A percentile compares a stretch with the other conserved stretches of the same genome.
Evolutionary conservation across 1,140 invertebrate genomes (phyloP).

Genomic region (Halyomorpha halys): DNA sequence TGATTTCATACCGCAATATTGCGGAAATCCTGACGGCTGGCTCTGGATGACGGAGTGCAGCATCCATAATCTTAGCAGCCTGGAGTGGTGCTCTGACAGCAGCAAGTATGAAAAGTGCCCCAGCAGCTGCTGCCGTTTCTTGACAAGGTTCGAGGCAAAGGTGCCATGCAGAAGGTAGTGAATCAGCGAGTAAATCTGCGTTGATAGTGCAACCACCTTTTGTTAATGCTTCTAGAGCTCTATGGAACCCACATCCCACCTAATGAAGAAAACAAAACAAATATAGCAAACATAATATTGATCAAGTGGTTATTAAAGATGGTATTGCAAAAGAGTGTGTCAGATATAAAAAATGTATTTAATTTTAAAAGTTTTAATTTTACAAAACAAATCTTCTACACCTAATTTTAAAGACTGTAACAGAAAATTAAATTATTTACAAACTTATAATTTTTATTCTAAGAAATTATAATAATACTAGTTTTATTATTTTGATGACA

Average conservation of each 20-base stretch:
- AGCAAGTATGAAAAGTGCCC: constrained; percentile 82
- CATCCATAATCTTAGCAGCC: constrained; percentile 77
- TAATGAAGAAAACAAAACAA: constrained; percentile 31
- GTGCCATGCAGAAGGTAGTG: constrained; percentile 88
- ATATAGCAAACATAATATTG: too few relatives aligned
- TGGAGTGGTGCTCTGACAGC: constrained; percentile 81
- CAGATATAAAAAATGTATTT: too few relatives aligned
- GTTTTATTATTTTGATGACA: too few relatives aligned
- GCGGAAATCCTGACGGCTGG: constrained; percentile 64
- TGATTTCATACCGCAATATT: constrained; percentile 53
- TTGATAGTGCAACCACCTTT: constrained; percentile 85
- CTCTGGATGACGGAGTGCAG: constrained; percentile 72
- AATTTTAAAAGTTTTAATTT: too few relatives aligned
- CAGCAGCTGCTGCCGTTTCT: constrained; percentile 66
- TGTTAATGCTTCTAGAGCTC: constrained; percentile 74
- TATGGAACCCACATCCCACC: constrained; percentile 79
- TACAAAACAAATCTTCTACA: too few relatives aligned
- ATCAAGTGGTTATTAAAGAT: too few relatives aligned
- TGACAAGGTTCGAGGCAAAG: constrained; percentile 72
- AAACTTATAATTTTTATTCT: too few relatives aligned
- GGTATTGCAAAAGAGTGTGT: too few relatives aligned
- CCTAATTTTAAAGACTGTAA: too few relatives aligned
- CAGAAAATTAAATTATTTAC: too few relatives aligned
- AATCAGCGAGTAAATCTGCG: constrained; percentile 78
- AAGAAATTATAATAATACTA: too few relatives aligned